Evolutionary conservation across 2,113 vertebrate genomes (phyloP).

Genomic region (Mugil cephalus): DNA sequence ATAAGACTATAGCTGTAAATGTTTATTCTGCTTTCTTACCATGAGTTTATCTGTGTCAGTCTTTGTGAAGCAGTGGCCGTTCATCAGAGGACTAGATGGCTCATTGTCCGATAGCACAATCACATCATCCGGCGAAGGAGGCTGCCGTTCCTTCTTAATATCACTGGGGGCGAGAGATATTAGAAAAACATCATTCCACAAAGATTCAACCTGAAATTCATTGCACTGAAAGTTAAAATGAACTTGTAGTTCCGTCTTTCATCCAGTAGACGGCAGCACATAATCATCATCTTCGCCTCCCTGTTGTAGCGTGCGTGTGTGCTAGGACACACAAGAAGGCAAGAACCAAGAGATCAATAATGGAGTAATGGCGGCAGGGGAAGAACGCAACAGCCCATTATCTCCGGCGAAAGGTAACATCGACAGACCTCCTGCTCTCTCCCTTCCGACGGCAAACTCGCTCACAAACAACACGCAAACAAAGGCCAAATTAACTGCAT

Average conservation of each 20-base stretch:
- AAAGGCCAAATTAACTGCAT: slow-evolving; percentile 5
- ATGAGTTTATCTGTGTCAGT: slow-evolving; percentile 91
- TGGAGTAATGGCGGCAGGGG: slow-evolving; percentile 74
- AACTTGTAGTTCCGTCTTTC: slow-evolving; percentile 30
- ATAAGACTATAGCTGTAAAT: not conserved
- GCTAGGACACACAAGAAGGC: slow-evolving; percentile 63
- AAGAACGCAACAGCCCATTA: slow-evolving; percentile 59
- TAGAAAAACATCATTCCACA: not conserved
- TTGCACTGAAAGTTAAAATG: not conserved
- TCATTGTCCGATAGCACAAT: slow-evolving; percentile 96
- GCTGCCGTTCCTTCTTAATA: slow-evolving; percentile 88
- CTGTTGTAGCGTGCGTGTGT: slow-evolving; percentile 42
- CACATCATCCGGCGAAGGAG: slow-evolving; percentile 92
- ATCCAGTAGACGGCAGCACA: slow-evolving; percentile 71
- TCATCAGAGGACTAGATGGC: slow-evolving; percentile 91
- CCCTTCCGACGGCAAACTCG: not conserved
- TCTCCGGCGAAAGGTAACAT: slow-evolving; percentile 33
- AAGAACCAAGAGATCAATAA: slow-evolving; percentile 79
- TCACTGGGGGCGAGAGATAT: slow-evolving; percentile 80
- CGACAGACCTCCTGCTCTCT: slow-evolving; percentile 1
- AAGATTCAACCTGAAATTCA: not conserved
- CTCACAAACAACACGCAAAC: slow-evolving; percentile 23
- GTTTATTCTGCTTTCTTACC: slow-evolving; percentile 80
- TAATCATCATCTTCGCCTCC: slow-evolving; percentile 10
- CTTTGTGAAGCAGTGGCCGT: slow-evolving; percentile 89